phyloP scores from a whole-genome alignment of 1,140 invertebrate species.

The Hypothenemus hampei region DNA sequence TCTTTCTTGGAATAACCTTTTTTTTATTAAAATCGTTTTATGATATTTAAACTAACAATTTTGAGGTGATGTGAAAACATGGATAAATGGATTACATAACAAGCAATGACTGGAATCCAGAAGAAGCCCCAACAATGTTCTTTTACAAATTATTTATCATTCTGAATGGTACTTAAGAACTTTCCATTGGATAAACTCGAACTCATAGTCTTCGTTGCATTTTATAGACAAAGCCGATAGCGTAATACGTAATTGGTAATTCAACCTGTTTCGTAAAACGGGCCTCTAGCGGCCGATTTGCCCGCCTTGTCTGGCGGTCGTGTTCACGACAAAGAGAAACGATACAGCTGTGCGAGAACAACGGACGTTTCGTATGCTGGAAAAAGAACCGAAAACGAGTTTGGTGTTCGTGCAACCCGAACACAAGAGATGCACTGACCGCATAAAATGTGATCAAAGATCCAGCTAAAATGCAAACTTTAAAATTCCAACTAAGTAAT shows the following conservation, averaged over 20 bases:
- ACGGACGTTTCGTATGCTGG: not conserved
- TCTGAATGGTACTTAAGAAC: too few species aligned
- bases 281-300: conserved; percentile 6
- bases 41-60: too few species aligned
- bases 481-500: too few species aligned
- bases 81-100: too few species aligned
- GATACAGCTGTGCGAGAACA: conserved; percentile 28
- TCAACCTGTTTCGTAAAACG: conserved; percentile 28
- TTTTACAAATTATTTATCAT: too few species aligned
- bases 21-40: too few species aligned
- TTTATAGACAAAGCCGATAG: conserved; percentile 22
- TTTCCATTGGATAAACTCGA: not conserved
- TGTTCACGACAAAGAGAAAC: conserved; percentile 3
- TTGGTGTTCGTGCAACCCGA: conserved; percentile 32
- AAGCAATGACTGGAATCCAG: too few species aligned
- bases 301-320: conserved; percentile 15
- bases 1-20: too few species aligned
- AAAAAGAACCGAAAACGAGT: conserved; percentile 28
- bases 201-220: not conserved
- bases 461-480: too few species aligned
- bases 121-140: too few species aligned
- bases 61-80: too few species aligned
- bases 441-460: conserved; percentile 30
- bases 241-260: conserved; percentile 12
- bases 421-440: conserved; percentile 37